Evolutionary conservation across 2,797 vertebrate species (phyloP).

Genomic region (Erethizon dorsatum): DNA sequence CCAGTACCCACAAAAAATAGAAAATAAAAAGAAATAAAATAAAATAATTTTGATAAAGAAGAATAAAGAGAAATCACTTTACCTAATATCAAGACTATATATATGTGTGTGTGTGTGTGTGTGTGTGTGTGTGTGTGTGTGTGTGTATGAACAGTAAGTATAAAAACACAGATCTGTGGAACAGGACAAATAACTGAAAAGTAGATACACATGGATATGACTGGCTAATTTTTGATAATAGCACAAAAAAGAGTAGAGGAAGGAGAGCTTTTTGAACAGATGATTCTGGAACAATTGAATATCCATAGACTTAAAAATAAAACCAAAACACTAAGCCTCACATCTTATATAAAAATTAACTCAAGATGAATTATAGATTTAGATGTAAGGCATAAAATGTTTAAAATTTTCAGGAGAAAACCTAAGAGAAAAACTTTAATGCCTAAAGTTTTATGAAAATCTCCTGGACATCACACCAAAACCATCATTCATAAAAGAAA

Average conservation of each 20-base stretch:
- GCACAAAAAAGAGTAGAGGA: background rate
- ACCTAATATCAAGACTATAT: background rate
- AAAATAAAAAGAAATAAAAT: no score
- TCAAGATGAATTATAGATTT: background rate
- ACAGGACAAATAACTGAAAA: background rate
- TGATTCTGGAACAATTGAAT: background rate
- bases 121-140: no score
- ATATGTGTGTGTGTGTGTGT: no score
- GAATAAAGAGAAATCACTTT: background rate
- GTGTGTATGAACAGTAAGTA: background rate
- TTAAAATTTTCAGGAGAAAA: slow-evolving; percentile 14
- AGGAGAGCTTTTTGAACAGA: background rate
- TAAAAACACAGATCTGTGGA: background rate
- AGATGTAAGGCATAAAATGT: background rate
- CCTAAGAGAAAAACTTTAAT: background rate
- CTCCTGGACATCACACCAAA: background rate
- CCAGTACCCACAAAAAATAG: no score
- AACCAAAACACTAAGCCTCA: background rate
- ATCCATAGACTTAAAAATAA: background rate
- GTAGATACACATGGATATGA: background rate
- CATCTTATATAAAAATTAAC: background rate
- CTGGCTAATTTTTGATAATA: background rate
- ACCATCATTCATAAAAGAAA: background rate
- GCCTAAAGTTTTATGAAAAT: background rate
- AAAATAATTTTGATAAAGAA: background rate